Evolutionary conservation across 2,113 vertebrate genomes (phyloP).

Genomic region (Chrysemys picta): DNA sequence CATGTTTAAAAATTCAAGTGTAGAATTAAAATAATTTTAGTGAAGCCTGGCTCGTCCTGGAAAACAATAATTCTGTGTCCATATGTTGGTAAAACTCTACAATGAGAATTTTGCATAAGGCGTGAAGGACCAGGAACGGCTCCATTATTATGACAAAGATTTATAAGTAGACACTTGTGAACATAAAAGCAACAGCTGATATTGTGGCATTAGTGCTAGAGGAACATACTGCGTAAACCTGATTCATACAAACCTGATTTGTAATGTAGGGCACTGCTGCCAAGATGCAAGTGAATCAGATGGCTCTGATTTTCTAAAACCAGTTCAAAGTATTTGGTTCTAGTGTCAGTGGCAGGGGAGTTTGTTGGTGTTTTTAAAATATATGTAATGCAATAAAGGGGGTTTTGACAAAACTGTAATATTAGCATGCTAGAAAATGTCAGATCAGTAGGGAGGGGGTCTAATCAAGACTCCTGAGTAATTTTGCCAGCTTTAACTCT

Average conservation of each 20-base stretch:
- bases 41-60: not conserved
- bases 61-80: not conserved
- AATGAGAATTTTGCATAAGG: not conserved
- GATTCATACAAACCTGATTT: not conserved
- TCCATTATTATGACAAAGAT: not conserved
- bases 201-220: not conserved
- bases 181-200: not conserved
- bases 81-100: not conserved
- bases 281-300: not conserved
- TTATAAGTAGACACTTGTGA: not conserved
- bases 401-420: not conserved
- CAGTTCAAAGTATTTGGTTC: not conserved
- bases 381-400: not conserved
- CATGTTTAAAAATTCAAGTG: not conserved
- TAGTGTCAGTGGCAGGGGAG: fast-evolving
- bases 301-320: fast-evolving
- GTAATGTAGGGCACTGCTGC: not conserved
- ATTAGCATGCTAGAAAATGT: not conserved
- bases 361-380: not conserved
- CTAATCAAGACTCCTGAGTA: too few relatives aligned
- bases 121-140: not conserved
- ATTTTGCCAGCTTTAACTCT: not conserved
- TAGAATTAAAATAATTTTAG: not conserved
- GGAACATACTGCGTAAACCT: not conserved
- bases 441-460: fast-evolving